Evolutionary conservation across 2,113 vertebrate genomes (phyloP).

Genomic region (Nothocercus julius): DNA sequence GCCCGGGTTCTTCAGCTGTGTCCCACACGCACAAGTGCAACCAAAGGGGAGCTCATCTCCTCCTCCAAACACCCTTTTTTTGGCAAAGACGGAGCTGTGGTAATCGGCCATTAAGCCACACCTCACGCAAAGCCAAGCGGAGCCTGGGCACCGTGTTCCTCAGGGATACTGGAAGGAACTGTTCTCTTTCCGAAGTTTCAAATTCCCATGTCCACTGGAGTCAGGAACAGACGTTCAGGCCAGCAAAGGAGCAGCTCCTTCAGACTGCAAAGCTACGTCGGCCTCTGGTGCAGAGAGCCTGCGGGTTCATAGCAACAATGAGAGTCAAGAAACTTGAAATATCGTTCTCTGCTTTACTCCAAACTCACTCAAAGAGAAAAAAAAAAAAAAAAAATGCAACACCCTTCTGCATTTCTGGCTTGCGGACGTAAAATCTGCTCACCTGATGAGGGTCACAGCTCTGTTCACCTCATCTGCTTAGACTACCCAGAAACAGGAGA

Average conservation of each 20-base stretch:
- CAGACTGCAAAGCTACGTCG: neutral
- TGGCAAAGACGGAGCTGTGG: neutral
- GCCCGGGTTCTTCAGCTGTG: neutral
- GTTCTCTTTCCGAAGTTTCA: neutral
- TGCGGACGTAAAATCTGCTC: neutral
- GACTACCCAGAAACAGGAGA: neutral
- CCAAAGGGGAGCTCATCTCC: neutral
- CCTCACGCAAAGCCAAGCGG: neutral
- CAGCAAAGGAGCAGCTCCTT: slow-evolving; percentile 9
- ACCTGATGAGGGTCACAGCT: neutral
- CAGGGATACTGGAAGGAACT: fast-evolving
- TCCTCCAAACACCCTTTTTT: neutral
- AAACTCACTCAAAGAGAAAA: neutral
- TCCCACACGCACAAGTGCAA: neutral
- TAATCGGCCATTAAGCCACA: neutral
- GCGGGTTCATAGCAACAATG: neutral
- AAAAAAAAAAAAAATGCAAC: neutral
- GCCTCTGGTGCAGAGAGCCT: neutral
- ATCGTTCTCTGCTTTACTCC: neutral
- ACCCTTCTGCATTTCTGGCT: neutral
- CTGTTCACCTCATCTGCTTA: neutral
- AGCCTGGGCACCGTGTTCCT: neutral
- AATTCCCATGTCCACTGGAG: neutral
- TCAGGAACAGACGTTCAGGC: neutral
- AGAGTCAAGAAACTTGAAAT: neutral